Evolutionary conservation across 2,888 invertebrate genomes (phyloP), one percentile per base, ranked within the genome.

Genomic region (Cryptocephalus primarius): DNA sequence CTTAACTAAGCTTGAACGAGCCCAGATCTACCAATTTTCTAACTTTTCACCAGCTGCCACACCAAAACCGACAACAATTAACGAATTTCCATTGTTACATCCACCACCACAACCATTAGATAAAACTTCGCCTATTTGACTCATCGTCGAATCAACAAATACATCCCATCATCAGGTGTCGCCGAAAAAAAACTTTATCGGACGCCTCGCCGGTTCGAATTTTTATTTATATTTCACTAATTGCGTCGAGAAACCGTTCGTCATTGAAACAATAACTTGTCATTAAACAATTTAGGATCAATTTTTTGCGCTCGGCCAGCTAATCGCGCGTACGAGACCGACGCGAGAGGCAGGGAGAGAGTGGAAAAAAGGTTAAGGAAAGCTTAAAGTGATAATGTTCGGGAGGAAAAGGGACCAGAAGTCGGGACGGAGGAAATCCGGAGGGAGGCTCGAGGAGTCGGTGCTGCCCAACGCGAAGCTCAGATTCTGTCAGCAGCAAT

Each of bases 391-490:
- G 32, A 38, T 22, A 47, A 62, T 62, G 62, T 60, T 61, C 48
- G 46, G 44, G 11, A 57, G 50, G 39, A 57, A 53, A 46, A 45
- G 51, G 12, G 13, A 42, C 9, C 51, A 54, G n/a, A 47, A 45
- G 32, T 40, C 47, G 9, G 41, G 50, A 13, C 11, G 43, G n/a
- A 60, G 57, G 49, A 55, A 44, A 32, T 58, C 52, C 3, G 58
- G 58, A 42, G 59, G 55, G 43, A 69, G 67, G 51, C 57, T 66
- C 50, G 70, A 70, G 44, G 72, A 71, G 45, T 56, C 73, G 48
- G 64, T 71, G 13, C 60, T 77, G 49, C 69, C 72, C 48, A 69
- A 69, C 40, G 71, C 74, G 34, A 74, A 72, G 51, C 62, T 76
- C 42, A 65, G 66, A 46, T 76, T 77, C 61, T 70, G 68, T 44